Percentiles rank a stretch among this genome's conserved stretches.
Conservation (phyloP, 2,888 invertebrate species). For the Catocala sponsa region DNA sequence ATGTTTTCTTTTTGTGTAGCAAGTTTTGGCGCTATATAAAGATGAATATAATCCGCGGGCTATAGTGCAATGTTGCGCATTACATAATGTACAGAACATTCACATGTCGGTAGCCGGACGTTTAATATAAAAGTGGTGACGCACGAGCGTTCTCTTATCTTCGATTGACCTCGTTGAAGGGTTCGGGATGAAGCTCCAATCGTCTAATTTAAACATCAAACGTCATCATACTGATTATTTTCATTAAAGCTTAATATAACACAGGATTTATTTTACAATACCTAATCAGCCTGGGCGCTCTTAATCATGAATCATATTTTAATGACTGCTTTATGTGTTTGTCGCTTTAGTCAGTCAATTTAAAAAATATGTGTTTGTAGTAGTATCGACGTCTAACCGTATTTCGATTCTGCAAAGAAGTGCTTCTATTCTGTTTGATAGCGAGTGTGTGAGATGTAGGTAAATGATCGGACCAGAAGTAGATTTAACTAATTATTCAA, state of each 20-base stretch:
- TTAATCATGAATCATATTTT: too few species aligned
- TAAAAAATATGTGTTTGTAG: too few species aligned
- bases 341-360: too few species aligned
- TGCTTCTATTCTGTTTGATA: too few species aligned
- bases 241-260: conserved; percentile 20
- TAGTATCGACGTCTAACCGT: too few species aligned
- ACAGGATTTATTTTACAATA: background rate
- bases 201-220: conserved; percentile 65
- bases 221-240: conserved; percentile 47
- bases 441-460: too few species aligned
- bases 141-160: conserved; percentile 74
- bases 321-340: too few species aligned
- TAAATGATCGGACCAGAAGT: too few species aligned
- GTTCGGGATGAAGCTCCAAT: conserved; percentile 71
- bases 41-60: conserved; percentile 8
- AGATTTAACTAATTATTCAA: too few species aligned
- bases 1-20: conserved; percentile 59
- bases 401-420: too few species aligned
- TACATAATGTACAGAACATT: conserved; percentile 43
- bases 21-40: conserved; percentile 30
- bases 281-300: too few species aligned
- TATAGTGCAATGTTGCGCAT: conserved; percentile 27
- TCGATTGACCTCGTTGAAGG: conserved; percentile 74
- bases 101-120: conserved; percentile 49
- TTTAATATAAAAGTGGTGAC: conserved; percentile 64